These are phyloP conservation scores for Paracanthobrama guichenoti DNA, from an alignment of 2,113 vertebrate species.

Conservation along the genomic window DNA sequence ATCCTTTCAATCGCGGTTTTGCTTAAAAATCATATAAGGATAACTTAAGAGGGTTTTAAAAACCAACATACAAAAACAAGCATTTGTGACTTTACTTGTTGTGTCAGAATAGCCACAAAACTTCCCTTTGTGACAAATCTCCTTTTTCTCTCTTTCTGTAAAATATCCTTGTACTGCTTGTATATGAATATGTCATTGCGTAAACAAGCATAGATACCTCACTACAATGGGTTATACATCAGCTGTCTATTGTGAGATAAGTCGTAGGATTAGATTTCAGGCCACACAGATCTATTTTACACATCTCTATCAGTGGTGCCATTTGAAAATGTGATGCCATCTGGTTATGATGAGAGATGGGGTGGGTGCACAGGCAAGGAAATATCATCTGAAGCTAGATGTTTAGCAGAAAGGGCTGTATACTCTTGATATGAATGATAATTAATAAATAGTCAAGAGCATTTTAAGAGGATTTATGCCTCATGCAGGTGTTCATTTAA, in stretches of 20 bases:
- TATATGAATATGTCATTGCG: neutral
- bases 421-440: conserved; percentile 32
- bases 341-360: conserved; percentile 19
- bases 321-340: conserved; percentile 35
- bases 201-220: conserved; percentile 23
- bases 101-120: neutral
- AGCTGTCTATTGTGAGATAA: conserved; percentile 32
- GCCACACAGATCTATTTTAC: conserved; percentile 20
- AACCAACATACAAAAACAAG: neutral
- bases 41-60: neutral
- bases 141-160: neutral
- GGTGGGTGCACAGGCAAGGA: conserved; percentile 2
- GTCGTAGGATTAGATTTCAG: conserved; percentile 24
- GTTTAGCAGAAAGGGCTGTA: neutral
- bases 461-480: conserved; percentile 39
- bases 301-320: conserved; percentile 28
- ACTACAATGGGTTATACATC: conserved; percentile 20
- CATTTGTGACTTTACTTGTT: neutral
- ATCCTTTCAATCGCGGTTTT: too few species aligned
- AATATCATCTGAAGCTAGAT: neutral
- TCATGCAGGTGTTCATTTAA: conserved; percentile 44
- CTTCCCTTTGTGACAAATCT: neutral
- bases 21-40: too few species aligned
- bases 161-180: conserved; percentile 22
- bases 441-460: conserved; percentile 34